Percentiles rank a stretch among this genome's conserved stretches.
phyloP scores from a whole-genome alignment of 2,888 invertebrate genomes.

The Caenorhabditis auriculariae region DNA sequence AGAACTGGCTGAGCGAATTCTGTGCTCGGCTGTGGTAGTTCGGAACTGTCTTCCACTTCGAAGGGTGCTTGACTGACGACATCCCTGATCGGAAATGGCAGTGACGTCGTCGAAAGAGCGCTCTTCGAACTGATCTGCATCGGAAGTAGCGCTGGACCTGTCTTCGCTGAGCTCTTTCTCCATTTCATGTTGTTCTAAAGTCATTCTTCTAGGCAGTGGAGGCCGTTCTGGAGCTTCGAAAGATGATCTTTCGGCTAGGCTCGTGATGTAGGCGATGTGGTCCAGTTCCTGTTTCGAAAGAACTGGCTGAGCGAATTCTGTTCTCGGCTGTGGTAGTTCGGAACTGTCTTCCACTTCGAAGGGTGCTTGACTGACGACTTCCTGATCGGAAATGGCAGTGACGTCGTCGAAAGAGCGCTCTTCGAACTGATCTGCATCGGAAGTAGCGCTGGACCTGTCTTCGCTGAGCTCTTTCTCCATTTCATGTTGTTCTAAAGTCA shows the following conservation, averaged over 20 bases:
- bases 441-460: slow-evolving; percentile 5
- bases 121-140: slow-evolving; percentile 12
- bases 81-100: background rate
- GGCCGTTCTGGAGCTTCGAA: background rate
- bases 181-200: background rate
- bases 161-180: slow-evolving; percentile 4
- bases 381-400: too few species aligned
- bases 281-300: slow-evolving; percentile 7
- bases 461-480: background rate
- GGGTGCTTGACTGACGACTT: background rate
- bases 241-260: slow-evolving; percentile 5
- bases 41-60: background rate
- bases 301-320: background rate
- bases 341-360: background rate
- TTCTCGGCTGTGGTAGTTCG: background rate
- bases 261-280: slow-evolving; percentile 15
- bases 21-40: too few species aligned
- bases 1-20: too few species aligned
- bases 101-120: slow-evolving; percentile 5
- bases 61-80: background rate
- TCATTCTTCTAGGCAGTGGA: background rate
- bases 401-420: too few species aligned
- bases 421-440: too few species aligned
- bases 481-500: background rate
- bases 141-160: slow-evolving; percentile 14